phyloP scores from a whole-genome alignment of 1,140 invertebrate genomes.

The Cephus cinctus region DNA sequence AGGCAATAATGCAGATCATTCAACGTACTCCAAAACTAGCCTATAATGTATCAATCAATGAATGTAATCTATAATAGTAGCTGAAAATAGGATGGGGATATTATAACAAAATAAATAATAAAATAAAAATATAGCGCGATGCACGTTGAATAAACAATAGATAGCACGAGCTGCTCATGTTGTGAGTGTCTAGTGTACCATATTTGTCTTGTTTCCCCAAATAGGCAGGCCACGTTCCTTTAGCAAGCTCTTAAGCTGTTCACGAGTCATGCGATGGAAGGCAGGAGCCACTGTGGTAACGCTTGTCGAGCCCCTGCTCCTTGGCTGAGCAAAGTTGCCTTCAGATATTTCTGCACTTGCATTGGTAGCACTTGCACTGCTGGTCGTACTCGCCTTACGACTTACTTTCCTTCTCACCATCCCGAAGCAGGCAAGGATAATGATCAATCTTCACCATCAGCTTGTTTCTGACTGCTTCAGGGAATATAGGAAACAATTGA shows the following conservation, averaged over 20 bases:
- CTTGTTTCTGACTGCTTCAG: constrained; percentile 16
- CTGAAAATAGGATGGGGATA: too few relatives aligned
- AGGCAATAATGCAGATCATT: too few relatives aligned
- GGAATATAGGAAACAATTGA: too few relatives aligned
- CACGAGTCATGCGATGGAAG: constrained; percentile 26
- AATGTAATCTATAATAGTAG: too few relatives aligned
- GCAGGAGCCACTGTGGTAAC: constrained; percentile 17
- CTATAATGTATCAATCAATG: too few relatives aligned
- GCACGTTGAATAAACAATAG: too few relatives aligned
- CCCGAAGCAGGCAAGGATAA: constrained; percentile 3
- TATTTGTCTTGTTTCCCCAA: constrained; percentile 31
- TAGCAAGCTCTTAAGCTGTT: constrained; percentile 33
- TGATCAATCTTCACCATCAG: constrained; percentile 9
- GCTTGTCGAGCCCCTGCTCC: constrained; percentile 19
- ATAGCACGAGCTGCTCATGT: too few relatives aligned
- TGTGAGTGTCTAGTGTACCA: constrained; percentile 29
- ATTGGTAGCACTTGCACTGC: constrained; percentile 17
- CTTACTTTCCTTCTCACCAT: constrained; percentile 32
- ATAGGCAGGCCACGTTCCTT: constrained; percentile 29
- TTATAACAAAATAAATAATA: too few relatives aligned
- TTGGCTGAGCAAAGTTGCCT: constrained; percentile 16
- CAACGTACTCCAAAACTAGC: too few relatives aligned
- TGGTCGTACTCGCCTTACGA: constrained; percentile 26
- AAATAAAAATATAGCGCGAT: too few relatives aligned
- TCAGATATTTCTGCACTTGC: constrained; percentile 21